A percentile compares a stretch with the other conserved stretches of the same genome.
These are phyloP conservation scores for Pomatostomus ruficeps DNA, from an alignment of 2,113 vertebrate genomes.

Conservation along the genomic window DNA sequence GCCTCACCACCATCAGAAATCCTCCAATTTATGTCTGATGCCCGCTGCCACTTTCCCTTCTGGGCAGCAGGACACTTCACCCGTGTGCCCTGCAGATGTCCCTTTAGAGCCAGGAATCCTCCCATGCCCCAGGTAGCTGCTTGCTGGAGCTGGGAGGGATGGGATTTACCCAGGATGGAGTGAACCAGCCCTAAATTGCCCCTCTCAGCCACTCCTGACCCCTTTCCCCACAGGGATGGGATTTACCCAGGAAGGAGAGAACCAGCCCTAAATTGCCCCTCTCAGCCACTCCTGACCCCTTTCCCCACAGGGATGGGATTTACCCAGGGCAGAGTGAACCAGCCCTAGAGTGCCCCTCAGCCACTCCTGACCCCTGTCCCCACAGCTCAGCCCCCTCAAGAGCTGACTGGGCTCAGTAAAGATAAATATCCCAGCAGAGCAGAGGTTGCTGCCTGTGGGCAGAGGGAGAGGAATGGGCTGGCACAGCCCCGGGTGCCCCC, in stretches of 20 bases:
- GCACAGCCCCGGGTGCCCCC: not conserved
- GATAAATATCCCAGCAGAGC: accelerated
- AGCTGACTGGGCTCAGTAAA: not conserved
- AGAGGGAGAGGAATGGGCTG: accelerated
- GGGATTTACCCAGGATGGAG: not conserved
- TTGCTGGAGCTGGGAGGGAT: not conserved
- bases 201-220: not conserved
- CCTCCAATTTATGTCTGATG: not conserved
- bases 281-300: not conserved
- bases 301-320: not conserved
- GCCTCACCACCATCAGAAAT: not conserved
- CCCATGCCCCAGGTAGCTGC: accelerated
- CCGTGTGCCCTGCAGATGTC: accelerated
- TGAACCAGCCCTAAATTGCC: too few relatives aligned
- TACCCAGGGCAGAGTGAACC: not conserved
- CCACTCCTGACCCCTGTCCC: not conserved
- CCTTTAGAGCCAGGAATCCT: not conserved
- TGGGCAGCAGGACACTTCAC: accelerated
- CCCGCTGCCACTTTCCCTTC: not conserved
- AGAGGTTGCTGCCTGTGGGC: not conserved
- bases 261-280: not conserved
- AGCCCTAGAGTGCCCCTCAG: too few relatives aligned
- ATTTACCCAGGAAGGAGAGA: not conserved
- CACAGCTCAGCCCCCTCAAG: not conserved
- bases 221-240: not conserved